Evolutionary conservation across 2,797 vertebrate genomes (phyloP), one percentile per base, ranked within the genome.

Genomic region (Aphelocoma californica): DNA sequence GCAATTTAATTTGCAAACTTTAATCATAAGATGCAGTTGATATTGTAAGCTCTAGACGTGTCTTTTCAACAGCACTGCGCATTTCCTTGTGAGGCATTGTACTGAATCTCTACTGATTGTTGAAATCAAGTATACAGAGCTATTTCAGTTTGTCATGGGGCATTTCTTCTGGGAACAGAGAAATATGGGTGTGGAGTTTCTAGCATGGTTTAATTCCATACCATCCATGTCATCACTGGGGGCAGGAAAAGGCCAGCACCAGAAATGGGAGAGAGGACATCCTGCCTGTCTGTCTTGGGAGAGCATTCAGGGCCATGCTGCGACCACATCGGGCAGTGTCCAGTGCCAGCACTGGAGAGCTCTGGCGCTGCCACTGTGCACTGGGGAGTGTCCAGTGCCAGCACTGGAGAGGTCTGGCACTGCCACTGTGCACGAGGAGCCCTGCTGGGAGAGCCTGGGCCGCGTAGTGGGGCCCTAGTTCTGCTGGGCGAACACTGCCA

Each of bases 401-500:
- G 26, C 17, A 29, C 28, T 29, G 50, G 50, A 17, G 50, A 51
- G 50, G 7, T 26, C 48, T 26, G 48, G 48, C 53, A 23, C 53
- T 4, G 0, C 23, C 15, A 11, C 15, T 57, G 4, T 4, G 1
- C 20, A 17, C 1, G 10, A 36, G 17, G 57, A 58, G 17, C 34
- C 12, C 34, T 1, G 1, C 15, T 38, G 34, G 57, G 17, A 60
- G 34, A 58, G 24, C 34, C 57, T 58, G n/a, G 56, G n/a, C 56
- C 0, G 1, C 3, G 1, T 5, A 34, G 23, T 2, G 1, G 56
- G 15, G n/a, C 56, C 56, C 1, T 2, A 57, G 23, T 57, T 34
- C 56, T 57, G n/a, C 57, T 38, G 34, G 34, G 34, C 57, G 26
- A 58, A 28, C 34, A 38, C 26, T 18, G 31, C 24, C 1, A 3